A percentile compares a stretch with the other conserved stretches of the same genome.
phyloP scores from a whole-genome alignment of 2,113 vertebrate species.

The Labrus mixtus region DNA sequence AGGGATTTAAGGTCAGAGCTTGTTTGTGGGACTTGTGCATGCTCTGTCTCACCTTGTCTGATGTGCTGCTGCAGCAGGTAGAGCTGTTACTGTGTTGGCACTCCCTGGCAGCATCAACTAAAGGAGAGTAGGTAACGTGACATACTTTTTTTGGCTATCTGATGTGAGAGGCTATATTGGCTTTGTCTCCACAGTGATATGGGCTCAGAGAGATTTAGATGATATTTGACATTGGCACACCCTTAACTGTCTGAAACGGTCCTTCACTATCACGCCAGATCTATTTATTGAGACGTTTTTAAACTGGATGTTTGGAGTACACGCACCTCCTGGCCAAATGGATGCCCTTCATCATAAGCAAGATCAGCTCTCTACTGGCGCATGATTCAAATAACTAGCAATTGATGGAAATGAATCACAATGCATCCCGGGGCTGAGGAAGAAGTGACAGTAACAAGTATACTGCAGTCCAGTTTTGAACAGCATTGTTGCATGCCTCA shows the following conservation, averaged over 20 bases:
- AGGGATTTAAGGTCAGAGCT: slow-evolving; percentile 62
- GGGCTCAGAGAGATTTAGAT: not conserved
- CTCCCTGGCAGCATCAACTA: not conserved
- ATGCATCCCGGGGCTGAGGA: slow-evolving; percentile 23
- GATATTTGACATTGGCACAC: slow-evolving; percentile 11
- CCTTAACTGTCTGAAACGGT: not conserved
- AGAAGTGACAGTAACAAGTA: too few species aligned
- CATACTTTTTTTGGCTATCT: slow-evolving; percentile 20
- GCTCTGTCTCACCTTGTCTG: slow-evolving; percentile 45
- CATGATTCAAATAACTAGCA: not conserved
- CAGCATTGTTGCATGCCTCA: slow-evolving; percentile 26
- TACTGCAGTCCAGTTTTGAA: too few species aligned
- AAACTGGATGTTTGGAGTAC: not conserved
- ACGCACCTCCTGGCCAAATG: not conserved
- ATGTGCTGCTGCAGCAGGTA: slow-evolving; percentile 55
- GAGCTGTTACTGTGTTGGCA: slow-evolving; percentile 3
- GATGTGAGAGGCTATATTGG: not conserved
- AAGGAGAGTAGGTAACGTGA: not conserved
- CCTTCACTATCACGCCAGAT: not conserved
- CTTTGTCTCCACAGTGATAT: not conserved
- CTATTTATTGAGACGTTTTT: not conserved
- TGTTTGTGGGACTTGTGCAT: slow-evolving; percentile 36
- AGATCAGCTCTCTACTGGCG: slow-evolving; percentile 1
- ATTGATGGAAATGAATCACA: slow-evolving; percentile 12
- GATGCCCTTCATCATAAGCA: not conserved